Evolutionary conservation across 2,888 invertebrate genomes (phyloP).

Genomic region (Scelioninae gen. 1): DNA sequence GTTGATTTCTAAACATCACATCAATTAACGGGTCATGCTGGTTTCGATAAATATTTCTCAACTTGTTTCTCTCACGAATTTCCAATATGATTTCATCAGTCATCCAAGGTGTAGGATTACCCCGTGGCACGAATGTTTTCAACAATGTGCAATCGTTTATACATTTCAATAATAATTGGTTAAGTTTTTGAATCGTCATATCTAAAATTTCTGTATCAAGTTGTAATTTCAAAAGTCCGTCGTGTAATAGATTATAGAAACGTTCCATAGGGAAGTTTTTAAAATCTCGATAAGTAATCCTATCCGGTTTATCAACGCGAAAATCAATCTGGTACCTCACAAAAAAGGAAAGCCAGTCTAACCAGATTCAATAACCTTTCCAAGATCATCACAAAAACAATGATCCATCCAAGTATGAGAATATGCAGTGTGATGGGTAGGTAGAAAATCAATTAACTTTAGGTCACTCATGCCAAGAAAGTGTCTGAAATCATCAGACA

Average conservation of each 20-base stretch:
- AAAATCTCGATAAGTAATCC: background rate
- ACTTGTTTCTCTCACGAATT: background rate
- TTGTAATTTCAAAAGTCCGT: background rate
- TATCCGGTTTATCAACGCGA: background rate
- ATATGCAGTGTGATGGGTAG: background rate
- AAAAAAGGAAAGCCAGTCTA: background rate
- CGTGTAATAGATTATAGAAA: background rate
- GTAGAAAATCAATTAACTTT: background rate
- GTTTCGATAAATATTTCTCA: background rate
- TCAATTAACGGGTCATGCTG: background rate
- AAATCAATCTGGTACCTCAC: background rate
- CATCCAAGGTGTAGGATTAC: background rate
- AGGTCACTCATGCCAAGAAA: background rate
- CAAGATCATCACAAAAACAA: background rate
- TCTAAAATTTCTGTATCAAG: background rate
- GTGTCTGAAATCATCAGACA: background rate
- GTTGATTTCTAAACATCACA: background rate
- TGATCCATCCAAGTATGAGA: background rate
- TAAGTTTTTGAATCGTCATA: background rate
- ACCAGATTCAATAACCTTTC: background rate
- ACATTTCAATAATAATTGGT: background rate
- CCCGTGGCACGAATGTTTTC: background rate
- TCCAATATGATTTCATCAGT: background rate
- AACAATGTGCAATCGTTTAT: background rate
- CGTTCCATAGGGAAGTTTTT: background rate